These are phyloP conservation scores for Origma solitaria DNA, from an alignment of 2,113 vertebrate genomes.

Conservation along the genomic window DNA sequence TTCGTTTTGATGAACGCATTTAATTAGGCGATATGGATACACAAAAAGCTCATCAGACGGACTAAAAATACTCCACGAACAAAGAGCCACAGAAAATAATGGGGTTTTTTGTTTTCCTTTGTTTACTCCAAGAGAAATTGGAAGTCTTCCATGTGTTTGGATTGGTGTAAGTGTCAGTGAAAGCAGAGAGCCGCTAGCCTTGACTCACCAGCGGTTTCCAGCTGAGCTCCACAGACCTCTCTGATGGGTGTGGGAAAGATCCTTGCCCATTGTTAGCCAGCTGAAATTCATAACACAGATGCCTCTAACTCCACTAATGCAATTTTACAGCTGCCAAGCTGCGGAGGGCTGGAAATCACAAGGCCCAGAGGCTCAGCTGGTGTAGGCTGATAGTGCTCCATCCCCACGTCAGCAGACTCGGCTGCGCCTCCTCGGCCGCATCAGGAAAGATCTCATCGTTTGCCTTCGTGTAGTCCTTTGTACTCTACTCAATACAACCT, in stretches of 20 bases:
- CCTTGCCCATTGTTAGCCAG: constrained; percentile 25
- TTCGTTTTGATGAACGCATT: neutral
- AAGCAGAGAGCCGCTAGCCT: neutral
- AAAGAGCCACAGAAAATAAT: neutral
- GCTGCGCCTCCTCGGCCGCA: neutral
- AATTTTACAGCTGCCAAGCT: constrained; percentile 13
- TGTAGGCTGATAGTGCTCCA: neutral
- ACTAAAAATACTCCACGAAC: neutral
- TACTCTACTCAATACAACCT: neutral
- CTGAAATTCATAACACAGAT: constrained; percentile 43
- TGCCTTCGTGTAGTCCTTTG: neutral
- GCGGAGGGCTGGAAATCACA: neutral
- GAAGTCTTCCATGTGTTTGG: neutral
- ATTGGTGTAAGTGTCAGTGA: neutral
- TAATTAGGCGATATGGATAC: neutral
- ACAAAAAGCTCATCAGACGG: neutral
- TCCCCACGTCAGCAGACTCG: neutral
- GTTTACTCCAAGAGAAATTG: neutral
- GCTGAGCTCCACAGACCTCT: neutral
- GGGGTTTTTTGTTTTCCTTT: neutral
- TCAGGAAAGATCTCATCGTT: neutral
- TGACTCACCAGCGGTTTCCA: neutral
- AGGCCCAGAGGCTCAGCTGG: constrained; percentile 29
- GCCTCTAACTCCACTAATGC: neutral
- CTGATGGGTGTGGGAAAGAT: constrained; percentile 5